Evolutionary conservation across 2,797 vertebrate genomes (phyloP), one percentile per base, ranked within the genome.

Genomic region (Oceanodroma leucorhoa): DNA sequence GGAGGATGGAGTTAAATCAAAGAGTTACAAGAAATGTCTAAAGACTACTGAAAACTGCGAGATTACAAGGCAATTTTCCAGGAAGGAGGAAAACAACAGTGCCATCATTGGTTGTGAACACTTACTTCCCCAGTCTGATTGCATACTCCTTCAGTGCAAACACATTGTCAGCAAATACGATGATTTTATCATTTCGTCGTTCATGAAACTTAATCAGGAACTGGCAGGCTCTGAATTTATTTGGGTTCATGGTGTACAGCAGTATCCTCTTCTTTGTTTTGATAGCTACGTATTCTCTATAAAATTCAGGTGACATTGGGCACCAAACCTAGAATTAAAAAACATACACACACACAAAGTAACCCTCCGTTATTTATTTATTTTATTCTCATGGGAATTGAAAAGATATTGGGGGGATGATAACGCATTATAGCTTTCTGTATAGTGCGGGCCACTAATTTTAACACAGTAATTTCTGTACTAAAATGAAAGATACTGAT

Each of bases 221-320:
- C 98, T 99, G 99, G 97, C 99, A 99, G 55, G 99, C 99, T 38
- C 99, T 98, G 97, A 99, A 99, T 97, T 99, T 99, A 86, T 99
- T 99, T 84, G 99, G 99, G 97, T 99, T 99, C 99, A 99, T 99
- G 14, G 99, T 99, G 65, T 99, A 99, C 10, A 99, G 96, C 95
- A 99, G 97, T 94, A 99, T 99, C 36, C 99, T 98, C 67, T 99
- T 99, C 98, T 99, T 99, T 1, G 99, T 99, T 98, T 99, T 99
- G 85, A 99, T 99, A 73, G 99, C 99, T 83, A 99, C 99, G 2
- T 99, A 99, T 90, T 99, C 99, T 91, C 99, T 98, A 93, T 99
- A 99, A 96, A 99, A 99, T 97, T 99, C 99, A 21, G 99, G 99
- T 62, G 99, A 99, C 99, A 99, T 99, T 0, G 99, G 99, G 91